Conservation (phyloP, 1,140 invertebrate species). For the Meteorus sp. region DNA sequence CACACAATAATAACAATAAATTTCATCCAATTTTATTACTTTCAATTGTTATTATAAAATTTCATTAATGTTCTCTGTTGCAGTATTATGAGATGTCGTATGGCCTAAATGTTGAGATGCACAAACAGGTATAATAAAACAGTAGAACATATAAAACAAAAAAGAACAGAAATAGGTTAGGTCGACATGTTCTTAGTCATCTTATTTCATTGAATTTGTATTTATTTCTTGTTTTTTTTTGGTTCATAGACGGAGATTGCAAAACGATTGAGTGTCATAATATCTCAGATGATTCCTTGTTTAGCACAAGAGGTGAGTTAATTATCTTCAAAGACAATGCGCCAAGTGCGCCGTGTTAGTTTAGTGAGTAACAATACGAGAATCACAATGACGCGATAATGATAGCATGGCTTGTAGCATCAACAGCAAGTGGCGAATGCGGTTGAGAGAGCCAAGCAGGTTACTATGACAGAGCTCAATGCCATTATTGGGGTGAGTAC, state of each 20-base stretch:
- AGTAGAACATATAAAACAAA: not conserved
- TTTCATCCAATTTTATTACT: conserved; percentile 4
- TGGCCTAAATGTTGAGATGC: conserved; percentile 80
- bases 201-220: not conserved
- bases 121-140: conserved; percentile 70
- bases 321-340: conserved; percentile 40
- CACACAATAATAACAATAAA: conserved; percentile 2
- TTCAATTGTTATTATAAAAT: no score
- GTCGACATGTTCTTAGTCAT: no score
- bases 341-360: conserved; percentile 34
- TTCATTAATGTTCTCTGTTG: conserved; percentile 55
- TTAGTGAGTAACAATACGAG: conserved; percentile 40
- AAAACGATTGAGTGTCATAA: conserved; percentile 89
- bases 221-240: conserved; percentile 11
- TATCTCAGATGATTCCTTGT: conserved; percentile 88
- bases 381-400: conserved; percentile 57
- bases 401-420: conserved; percentile 66
- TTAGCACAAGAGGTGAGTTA: conserved; percentile 77
- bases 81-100: conserved; percentile 86
- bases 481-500: conserved; percentile 83
- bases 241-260: conserved; percentile 89
- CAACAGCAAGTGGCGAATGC: conserved; percentile 93
- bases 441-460: conserved; percentile 93
- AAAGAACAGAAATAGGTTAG: not conserved
- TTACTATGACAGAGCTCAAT: conserved; percentile 93